Evolutionary conservation across 2,797 vertebrate genomes (phyloP).

Genomic region (Sebastolobus alascanus): DNA sequence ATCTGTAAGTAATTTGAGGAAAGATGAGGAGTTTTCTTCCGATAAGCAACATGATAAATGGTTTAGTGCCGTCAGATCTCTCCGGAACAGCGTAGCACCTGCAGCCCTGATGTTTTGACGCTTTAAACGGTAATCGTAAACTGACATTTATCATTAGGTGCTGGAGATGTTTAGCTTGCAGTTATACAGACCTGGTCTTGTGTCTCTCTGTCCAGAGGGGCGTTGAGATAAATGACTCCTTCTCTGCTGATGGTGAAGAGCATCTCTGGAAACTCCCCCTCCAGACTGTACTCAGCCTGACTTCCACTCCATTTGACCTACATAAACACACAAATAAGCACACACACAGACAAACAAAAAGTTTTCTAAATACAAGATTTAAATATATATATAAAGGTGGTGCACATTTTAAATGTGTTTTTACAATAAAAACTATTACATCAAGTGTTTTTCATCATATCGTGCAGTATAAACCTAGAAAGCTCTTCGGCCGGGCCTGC

Average conservation of each 20-base stretch:
- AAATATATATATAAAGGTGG: neutral
- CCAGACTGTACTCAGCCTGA: constrained; percentile 82
- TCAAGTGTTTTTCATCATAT: neutral
- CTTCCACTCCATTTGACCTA: constrained; percentile 88
- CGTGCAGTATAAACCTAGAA: neutral
- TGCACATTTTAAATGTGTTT: neutral
- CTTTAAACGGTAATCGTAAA: constrained; percentile 21
- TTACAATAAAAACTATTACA: neutral
- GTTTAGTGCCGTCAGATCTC: neutral
- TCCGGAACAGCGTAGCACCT: neutral
- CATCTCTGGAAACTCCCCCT: constrained; percentile 85
- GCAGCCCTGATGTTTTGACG: neutral
- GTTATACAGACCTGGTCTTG: constrained; percentile 84
- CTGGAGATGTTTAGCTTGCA: constrained; percentile 39
- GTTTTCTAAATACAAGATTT: neutral
- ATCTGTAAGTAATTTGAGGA: neutral
- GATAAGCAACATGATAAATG: neutral
- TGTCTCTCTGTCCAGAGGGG: constrained; percentile 87
- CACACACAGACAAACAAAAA: constrained; percentile 4
- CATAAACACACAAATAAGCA: constrained; percentile 42
- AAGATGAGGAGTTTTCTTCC: neutral
- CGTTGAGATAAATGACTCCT: constrained; percentile 85
- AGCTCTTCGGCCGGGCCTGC: neutral
- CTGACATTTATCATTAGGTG: constrained; percentile 16
- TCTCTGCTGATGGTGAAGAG: constrained; percentile 85